These are phyloP conservation scores for Agrotis exclamationis DNA, from an alignment of 2,888 invertebrate genomes.

Conservation along the genomic window DNA sequence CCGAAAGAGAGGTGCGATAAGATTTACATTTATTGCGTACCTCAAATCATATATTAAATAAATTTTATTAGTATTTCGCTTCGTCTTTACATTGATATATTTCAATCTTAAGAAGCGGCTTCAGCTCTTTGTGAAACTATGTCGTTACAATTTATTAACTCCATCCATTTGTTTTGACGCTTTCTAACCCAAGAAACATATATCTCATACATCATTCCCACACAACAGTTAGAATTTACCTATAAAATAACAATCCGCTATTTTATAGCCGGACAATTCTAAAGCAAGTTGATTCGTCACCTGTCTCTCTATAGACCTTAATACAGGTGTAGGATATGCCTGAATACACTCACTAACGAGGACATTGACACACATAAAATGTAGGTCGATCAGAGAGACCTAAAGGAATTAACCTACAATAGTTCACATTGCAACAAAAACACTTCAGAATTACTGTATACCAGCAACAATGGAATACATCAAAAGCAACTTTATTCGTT, in stretches of 20 bases:
- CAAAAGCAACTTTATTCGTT: slow-evolving; percentile 24
- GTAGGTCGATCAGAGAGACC: slow-evolving; percentile 61
- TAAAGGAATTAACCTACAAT: slow-evolving; percentile 64
- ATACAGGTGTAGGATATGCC: slow-evolving; percentile 26
- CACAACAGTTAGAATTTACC: slow-evolving; percentile 20
- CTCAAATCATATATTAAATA: too few relatives aligned
- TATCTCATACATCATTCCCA: slow-evolving; percentile 16
- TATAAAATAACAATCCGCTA: slow-evolving; percentile 13
- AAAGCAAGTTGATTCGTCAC: slow-evolving; percentile 46
- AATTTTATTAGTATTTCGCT: too few relatives aligned
- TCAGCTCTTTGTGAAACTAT: background rate
- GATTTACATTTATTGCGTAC: too few relatives aligned
- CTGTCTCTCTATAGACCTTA: slow-evolving; percentile 35
- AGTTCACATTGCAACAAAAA: slow-evolving; percentile 63
- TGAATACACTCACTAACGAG: slow-evolving; percentile 59
- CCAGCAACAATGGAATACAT: slow-evolving; percentile 37
- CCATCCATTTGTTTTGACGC: background rate
- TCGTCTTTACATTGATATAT: too few relatives aligned
- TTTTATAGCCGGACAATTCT: slow-evolving; percentile 37
- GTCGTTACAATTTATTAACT: slow-evolving; percentile 8
- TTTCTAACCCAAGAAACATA: background rate
- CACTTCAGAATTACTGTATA: slow-evolving; percentile 58
- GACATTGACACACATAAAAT: slow-evolving; percentile 60
- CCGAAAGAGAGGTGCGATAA: too few relatives aligned
- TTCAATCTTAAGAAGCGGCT: background rate